Base-by-base conservation (phyloP, 2,797 vertebrate species). In the Hirundo rustica region DNA sequence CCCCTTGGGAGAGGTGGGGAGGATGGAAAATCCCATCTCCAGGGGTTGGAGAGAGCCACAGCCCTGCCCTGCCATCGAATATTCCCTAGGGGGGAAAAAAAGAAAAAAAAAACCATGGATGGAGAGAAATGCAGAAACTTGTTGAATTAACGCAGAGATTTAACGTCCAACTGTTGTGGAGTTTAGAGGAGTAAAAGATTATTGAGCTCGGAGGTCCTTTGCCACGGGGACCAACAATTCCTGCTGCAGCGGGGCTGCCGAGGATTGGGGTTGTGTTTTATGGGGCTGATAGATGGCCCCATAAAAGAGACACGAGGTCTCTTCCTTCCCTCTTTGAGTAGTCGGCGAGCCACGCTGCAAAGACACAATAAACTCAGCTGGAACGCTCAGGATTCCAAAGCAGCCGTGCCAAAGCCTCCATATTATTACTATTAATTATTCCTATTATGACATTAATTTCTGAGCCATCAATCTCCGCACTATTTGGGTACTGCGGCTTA, bases 341-440 rank as follows among this genome's bases (percentile, higher is more conserved):
- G 89, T 48, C 54, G 13, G 36, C 4, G 50, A 42, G 36, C 26
- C 11, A 21, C 0, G 1, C 26, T 34, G 3, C 72, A 60, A 55
- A 88, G 34, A 34, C 55, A 42, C 58, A 60, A 72, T 45, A 71
- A 94, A 91, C 75, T 58, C 65, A 3, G 22, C 40, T 65, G n/a
- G 78, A 95, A 44, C 27, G 2, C 25, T 51, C 72, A 51, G 89
- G 89, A 71, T 64, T 92, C 82, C 88, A 78, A 26, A 4, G 3
- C 36, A 67, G 75, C 78, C 10, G 29, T 34, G 78, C 77, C 77
- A 54, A 74, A 77, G 32, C 15, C 53, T 77, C 61, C 51, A 1
- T 80, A 71, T 95, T 94, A 92, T 84, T 73, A 29, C 91, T 94
- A 94, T 96, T 95, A 95, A 96, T 96, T 91, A 95, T 88, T 95